Base-by-base conservation (phyloP, 2,888 invertebrate species). In the Spatulosminthurus flaviceps region DNA sequence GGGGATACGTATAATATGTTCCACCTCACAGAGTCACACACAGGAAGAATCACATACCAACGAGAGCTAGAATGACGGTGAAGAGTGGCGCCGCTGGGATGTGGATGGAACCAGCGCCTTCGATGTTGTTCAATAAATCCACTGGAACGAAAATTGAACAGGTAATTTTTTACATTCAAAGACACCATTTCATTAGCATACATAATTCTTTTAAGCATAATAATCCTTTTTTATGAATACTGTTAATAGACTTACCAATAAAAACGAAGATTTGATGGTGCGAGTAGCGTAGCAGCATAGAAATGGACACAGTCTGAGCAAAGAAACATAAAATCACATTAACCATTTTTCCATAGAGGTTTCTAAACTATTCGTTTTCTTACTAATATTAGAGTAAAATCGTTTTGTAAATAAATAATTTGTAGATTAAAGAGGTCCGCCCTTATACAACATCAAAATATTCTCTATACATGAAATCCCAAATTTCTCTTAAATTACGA, bases 261-360 rank as follows among this genome's bases (percentile, higher is more conserved):
- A 99, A 98, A 82, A 98, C 93, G 89, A 99, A 98, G 87, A 99
- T 98, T 90, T 99, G 99, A 88, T 99, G 98, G 89, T 99, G 99
- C 16, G 98, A 98, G 89, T 98, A 99, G 74, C 98, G 92, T 86
- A 99, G 90, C 86, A 99, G 90, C 94, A 98, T 98, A 66, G 98
- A 98, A 86, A 98, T 97, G 69, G 97, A 96, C 83, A 98, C 94
- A 34, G 98, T 99, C 98, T 99, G 92, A 93, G 34, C 34, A 34
- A 4, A 87, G 89, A 86, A 87, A 86, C 86, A 78, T 76, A 73
- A 79, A 81, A 42, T 41, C 77, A 21, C 60, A 79, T 73, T 80
- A 60, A 19, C 71, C 21, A 26, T 9, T 34, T 9, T 34, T 34
- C 34, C 34, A 9, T 9, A 34, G 5, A 34, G n/a, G n/a, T n/a